Evolutionary conservation across 2,888 invertebrate species (phyloP).

Genomic region (Sarcophaga rosellei): DNA sequence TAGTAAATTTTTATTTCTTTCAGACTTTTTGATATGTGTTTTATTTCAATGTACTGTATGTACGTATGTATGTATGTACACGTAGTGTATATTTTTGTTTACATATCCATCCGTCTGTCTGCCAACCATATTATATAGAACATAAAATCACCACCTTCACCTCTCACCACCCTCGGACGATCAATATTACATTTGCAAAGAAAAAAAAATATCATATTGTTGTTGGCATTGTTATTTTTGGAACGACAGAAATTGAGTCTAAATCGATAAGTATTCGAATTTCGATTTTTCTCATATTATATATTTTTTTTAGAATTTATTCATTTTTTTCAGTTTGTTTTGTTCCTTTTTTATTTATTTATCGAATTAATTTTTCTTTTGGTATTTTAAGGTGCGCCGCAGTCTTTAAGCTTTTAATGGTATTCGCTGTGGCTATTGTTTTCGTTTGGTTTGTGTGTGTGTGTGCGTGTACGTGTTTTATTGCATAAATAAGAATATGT

Average conservation of each 20-base stretch:
- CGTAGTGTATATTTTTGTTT: no score
- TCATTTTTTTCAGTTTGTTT: background rate
- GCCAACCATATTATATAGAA: no score
- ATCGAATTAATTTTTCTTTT: background rate
- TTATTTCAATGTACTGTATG: no score
- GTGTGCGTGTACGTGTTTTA: background rate
- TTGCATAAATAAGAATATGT: background rate
- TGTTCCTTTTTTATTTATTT: background rate
- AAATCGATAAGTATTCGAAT: conserved; percentile 20
- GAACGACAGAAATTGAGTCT: conserved; percentile 15
- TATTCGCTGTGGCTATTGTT: background rate
- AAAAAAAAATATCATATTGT: background rate
- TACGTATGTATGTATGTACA: no score
- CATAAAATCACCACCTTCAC: no score
- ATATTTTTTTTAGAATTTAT: background rate
- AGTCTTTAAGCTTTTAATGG: conserved; percentile 19
- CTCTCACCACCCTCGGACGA: no score
- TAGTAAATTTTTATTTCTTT: no score
- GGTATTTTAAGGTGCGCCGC: conserved; percentile 32
- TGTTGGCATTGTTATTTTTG: background rate
- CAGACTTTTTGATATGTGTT: no score
- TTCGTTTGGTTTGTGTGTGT: conserved; percentile 8
- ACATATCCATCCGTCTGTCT: no score
- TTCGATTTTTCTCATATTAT: background rate
- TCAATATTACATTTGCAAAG: no score